phyloP scores from a whole-genome alignment of 2,888 invertebrate genomes.

The Drosophila imparisetae region DNA sequence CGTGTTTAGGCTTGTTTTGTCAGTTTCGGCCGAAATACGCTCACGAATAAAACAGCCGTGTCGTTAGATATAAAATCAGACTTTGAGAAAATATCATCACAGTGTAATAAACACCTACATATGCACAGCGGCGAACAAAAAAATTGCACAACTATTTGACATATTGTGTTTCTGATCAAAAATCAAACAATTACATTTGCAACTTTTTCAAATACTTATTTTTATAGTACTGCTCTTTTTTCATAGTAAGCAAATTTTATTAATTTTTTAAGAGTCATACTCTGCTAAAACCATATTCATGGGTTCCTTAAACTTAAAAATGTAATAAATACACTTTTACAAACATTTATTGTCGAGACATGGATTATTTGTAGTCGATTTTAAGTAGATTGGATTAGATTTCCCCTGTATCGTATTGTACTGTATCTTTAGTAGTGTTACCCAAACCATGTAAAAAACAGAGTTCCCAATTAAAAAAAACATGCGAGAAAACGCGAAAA shows the following conservation, averaged over 20 bases:
- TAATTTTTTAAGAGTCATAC: neutral
- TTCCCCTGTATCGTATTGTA: neutral
- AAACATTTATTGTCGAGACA: neutral
- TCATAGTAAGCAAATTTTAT: neutral
- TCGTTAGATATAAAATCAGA: neutral
- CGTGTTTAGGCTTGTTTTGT: neutral
- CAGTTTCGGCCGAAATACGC: neutral
- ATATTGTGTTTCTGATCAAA: neutral
- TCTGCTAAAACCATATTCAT: neutral
- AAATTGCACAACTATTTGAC: neutral
- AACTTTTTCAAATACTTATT: neutral
- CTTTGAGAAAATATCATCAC: neutral
- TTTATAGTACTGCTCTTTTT: neutral
- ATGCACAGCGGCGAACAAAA: neutral
- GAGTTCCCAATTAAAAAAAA: neutral
- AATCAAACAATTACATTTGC: neutral
- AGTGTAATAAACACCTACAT: neutral
- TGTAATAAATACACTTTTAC: neutral
- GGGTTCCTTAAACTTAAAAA: neutral
- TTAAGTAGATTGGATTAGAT: neutral
- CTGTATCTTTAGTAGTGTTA: neutral
- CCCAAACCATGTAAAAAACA: neutral
- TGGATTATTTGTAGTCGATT: neutral
- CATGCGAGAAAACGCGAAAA: conserved; percentile 2
- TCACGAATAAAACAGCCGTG: neutral